Evolutionary conservation across 2,113 vertebrate species (phyloP), one percentile per base, ranked within the genome.

Genomic region (Talpa occidentalis): DNA sequence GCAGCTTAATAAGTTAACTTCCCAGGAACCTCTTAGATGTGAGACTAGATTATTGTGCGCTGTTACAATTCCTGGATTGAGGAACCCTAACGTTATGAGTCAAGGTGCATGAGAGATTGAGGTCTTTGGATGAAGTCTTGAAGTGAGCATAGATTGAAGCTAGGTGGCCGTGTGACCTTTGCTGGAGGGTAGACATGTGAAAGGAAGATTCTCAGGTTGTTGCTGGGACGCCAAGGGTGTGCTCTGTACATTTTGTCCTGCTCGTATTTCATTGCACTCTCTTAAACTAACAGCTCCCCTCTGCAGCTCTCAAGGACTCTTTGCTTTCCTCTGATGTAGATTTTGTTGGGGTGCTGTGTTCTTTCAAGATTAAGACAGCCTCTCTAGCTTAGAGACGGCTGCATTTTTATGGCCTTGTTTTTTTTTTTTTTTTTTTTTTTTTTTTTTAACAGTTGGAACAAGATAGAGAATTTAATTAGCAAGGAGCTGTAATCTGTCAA

Each of bases 391-490:
- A 78, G 81, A 93, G 49, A 88, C 60, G 85, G 44, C 79, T 87
- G 62, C 32, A 11, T 93, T 84, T 92, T 89, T 91, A 44, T 62
- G 74, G 69, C 59, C 64, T 95, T 89, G 82, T 6, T 81, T 79
- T 83, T 40, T 64, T 8, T 44, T 80, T 80, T 64, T 69, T 79
- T 86, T 85, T 77, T 67, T 40, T 64, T 8, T 44, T 80, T 80
- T 64, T 69, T 79, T 86, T 85, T 77, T 67, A 91, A 82, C 59
- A 91, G n/a, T 56, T 79, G 89, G 62, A 95, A 89, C 6, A 94
- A 83, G 93, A 94, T 94, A 91, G 95, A 91, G 26, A 83, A 78
- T 93, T 95, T 88, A 81, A 94, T 93, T 94, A 95, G 69, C 59
- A 89, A 66, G 74, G 35, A 89, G 40, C 67, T 70, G 11, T 91